Evolutionary conservation across 2,888 invertebrate species (phyloP), one percentile per base, ranked within the genome.

Genomic region (Caenorhabditis zanzibari): DNA sequence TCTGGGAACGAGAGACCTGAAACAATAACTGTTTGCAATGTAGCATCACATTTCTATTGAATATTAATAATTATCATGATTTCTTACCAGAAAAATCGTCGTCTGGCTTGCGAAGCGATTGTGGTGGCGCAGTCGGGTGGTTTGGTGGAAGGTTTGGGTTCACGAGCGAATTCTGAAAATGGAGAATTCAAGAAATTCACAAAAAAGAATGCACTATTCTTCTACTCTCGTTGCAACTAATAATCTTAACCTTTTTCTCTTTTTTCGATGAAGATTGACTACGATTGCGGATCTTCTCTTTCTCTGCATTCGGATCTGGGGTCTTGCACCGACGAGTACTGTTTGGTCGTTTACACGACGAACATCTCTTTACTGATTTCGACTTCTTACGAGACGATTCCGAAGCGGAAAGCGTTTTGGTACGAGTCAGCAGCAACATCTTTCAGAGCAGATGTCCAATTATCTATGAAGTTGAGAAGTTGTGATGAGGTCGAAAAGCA

Each of bases 1-100:
- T 90, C 90, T 9, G 91, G 91, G 72, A 91, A 88, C 22, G 77
- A 64, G 38, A 88, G 81, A 26, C 84, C 88, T 88, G 73, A 47
- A 84, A 87, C 35, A 26, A 4, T 4, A 32, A 32, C 32, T 32
- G n/a, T n/a, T n/a, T n/a, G n/a, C n/a, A n/a, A n/a, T n/a, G n/a
- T n/a, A n/a, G n/a, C n/a, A n/a, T n/a, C n/a, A n/a, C n/a, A 32
- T 6, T 6, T 32, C 32, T 6, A 32, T 49, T 19, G n/a, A 22
- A 6, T 6, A 19, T 5, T 19, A n/a, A 19, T n/a, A n/a, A 5
- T 0, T 5, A 47, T 47, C 5, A 49, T 9, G 4, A 7, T 5
- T 22, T 28, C 22, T 68, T 58, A 86, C 86, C 86, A 9, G 63
- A 69, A 12, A 84, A 74, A 22, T 81, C 74, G 22, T 82, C 73